These are phyloP conservation scores for Hyles vespertilio DNA, from an alignment of 1,140 invertebrate genomes.

Conservation along the genomic window DNA sequence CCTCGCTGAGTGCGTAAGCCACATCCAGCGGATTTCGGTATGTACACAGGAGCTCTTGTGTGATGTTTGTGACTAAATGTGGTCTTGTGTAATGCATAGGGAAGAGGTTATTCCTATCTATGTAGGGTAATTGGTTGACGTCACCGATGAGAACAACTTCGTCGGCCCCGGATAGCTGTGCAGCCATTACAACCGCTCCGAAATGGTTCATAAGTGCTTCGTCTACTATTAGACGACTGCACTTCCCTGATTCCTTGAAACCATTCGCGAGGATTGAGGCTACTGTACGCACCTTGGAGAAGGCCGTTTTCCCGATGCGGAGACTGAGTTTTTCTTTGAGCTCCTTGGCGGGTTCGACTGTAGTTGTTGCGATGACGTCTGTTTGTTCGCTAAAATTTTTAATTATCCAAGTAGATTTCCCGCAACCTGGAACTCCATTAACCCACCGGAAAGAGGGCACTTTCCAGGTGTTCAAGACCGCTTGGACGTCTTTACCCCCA, in stretches of 20 bases:
- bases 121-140: slow-evolving; percentile 32
- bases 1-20: slow-evolving; percentile 4
- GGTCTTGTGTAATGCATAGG: slow-evolving; percentile 18
- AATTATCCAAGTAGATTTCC: slow-evolving; percentile 25
- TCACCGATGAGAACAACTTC: slow-evolving; percentile 27
- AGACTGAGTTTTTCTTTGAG: slow-evolving; percentile 7
- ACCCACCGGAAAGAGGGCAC: slow-evolving; percentile 18
- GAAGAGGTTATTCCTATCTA: slow-evolving; percentile 34
- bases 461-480: slow-evolving; percentile 2
- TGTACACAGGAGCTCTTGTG: background rate
- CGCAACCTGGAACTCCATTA: slow-evolving; percentile 29
- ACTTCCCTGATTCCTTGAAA: slow-evolving; percentile 2
- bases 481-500: too few species aligned
- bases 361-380: slow-evolving; percentile 11
- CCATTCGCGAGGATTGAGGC: slow-evolving; percentile 24
- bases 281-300: slow-evolving; percentile 11
- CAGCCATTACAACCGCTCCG: slow-evolving; percentile 26
- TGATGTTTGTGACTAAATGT: slow-evolving; percentile 1
- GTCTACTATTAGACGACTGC: slow-evolving; percentile 19
- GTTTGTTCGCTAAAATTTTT: slow-evolving; percentile 8
- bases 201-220: too few species aligned
- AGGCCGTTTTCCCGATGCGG: slow-evolving; percentile 1
- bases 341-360: slow-evolving; percentile 12
- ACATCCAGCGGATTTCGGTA: slow-evolving; percentile 35
- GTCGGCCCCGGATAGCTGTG: slow-evolving; percentile 2